Evolutionary conservation across 1,140 invertebrate genomes (phyloP).

Genomic region (Epicauta chinensis): DNA sequence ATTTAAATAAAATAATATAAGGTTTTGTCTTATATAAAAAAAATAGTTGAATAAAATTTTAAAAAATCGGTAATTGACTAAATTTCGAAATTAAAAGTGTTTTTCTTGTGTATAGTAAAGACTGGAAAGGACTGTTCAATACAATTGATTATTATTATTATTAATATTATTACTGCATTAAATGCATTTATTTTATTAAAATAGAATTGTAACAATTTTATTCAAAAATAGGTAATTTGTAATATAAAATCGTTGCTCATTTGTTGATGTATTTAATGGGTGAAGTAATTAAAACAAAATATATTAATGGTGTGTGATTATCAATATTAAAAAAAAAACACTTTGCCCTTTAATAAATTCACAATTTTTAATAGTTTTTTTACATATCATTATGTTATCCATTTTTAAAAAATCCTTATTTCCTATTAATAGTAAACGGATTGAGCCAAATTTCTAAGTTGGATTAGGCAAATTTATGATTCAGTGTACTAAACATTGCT

Average conservation of each 20-base stretch:
- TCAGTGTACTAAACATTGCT: too few relatives aligned
- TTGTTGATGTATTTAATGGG: constrained; percentile 18
- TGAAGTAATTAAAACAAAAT: not conserved
- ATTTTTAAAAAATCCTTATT: too few relatives aligned
- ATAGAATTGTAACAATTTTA: constrained; percentile 4
- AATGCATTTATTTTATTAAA: constrained; percentile 24
- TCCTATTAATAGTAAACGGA: too few relatives aligned
- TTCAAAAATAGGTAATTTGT: constrained; percentile 11
- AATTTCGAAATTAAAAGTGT: too few relatives aligned
- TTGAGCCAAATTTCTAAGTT: too few relatives aligned
- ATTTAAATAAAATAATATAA: not conserved
- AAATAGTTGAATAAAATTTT: too few relatives aligned
- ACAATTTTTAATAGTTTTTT: constrained; percentile 9
- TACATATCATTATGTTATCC: not conserved
- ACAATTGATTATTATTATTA: not conserved
- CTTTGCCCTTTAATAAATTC: constrained; percentile 6
- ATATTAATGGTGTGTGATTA: constrained; percentile 6
- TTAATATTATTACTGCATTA: constrained; percentile 12
- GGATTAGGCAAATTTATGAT: too few relatives aligned
- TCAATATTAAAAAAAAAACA: too few relatives aligned
- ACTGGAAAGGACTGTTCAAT: constrained; percentile 15
- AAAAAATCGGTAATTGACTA: too few relatives aligned
- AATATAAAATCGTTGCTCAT: constrained; percentile 24
- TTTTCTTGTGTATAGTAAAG: constrained; percentile 4
- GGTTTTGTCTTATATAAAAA: too few relatives aligned